Evolutionary conservation across 2,888 invertebrate genomes (phyloP).

Genomic region (Abrostola tripartita): DNA sequence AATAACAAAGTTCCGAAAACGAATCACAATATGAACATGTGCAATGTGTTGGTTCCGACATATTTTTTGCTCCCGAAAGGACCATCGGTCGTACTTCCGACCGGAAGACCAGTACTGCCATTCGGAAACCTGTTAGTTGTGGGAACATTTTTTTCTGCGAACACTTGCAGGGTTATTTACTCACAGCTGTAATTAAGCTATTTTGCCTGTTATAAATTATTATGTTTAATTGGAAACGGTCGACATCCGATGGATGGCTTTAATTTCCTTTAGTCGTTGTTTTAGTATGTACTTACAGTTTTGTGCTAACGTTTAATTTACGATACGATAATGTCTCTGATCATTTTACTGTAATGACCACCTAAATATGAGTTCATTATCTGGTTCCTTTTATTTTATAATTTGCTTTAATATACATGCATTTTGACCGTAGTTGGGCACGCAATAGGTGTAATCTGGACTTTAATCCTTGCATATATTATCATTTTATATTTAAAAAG

Average conservation of each 20-base stretch:
- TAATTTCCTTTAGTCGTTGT: slow-evolving; percentile 53
- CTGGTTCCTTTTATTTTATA: not conserved
- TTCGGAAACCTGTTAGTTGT: slow-evolving; percentile 85
- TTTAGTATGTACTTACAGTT: slow-evolving; percentile 29
- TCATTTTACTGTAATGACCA: slow-evolving; percentile 19
- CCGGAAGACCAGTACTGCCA: slow-evolving; percentile 83
- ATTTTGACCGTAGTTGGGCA: not conserved
- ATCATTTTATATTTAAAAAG: not conserved
- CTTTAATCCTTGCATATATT: not conserved
- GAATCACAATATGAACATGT: slow-evolving; percentile 77
- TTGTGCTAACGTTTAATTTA: slow-evolving; percentile 36
- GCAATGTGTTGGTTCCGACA: slow-evolving; percentile 71
- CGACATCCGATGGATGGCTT: slow-evolving; percentile 54
- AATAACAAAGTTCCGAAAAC: slow-evolving; percentile 68
- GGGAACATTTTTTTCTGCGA: slow-evolving; percentile 82
- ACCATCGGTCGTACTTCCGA: slow-evolving; percentile 86
- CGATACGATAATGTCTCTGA: slow-evolving; percentile 14
- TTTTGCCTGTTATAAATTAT: slow-evolving; percentile 58
- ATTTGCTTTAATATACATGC: not conserved
- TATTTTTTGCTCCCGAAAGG: slow-evolving; percentile 72
- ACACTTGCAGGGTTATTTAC: slow-evolving; percentile 68
- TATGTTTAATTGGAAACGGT: slow-evolving; percentile 53
- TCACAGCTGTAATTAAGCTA: slow-evolving; percentile 64
- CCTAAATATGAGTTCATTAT: not conserved
- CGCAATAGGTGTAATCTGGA: not conserved